Evolutionary conservation across 92 coral and sea anemone species (phyloP).

Genomic region (Porites rus): DNA sequence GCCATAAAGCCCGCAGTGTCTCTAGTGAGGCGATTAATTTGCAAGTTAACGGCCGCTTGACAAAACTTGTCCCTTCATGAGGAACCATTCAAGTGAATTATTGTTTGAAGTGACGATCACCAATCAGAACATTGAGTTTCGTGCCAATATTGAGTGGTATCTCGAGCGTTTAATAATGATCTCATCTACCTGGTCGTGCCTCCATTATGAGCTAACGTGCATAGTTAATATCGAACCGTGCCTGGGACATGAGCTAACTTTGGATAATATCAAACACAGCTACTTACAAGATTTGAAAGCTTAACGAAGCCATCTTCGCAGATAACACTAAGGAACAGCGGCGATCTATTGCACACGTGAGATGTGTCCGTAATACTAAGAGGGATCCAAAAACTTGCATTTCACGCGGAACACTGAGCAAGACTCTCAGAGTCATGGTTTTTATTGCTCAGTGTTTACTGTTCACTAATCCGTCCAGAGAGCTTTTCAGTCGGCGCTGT

Average conservation of each 20-base stretch:
- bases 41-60: slow-evolving; percentile 46
- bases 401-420: background rate
- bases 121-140: slow-evolving; percentile 2
- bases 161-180: slow-evolving; percentile 65
- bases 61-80: slow-evolving; percentile 5
- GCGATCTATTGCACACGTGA: background rate
- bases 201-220: slow-evolving; percentile 64
- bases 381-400: background rate
- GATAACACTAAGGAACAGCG: slow-evolving; percentile 6
- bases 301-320: background rate
- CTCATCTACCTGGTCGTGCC: slow-evolving; percentile 50
- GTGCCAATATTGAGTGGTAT: slow-evolving; percentile 12
- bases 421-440: background rate
- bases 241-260: slow-evolving; percentile 41
- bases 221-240: slow-evolving; percentile 31
- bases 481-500: background rate
- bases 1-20: slow-evolving; percentile 22
- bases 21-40: slow-evolving; percentile 31
- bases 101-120: slow-evolving; percentile 11
- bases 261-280: slow-evolving; percentile 33
- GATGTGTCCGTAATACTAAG: background rate
- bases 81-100: slow-evolving; percentile 23
- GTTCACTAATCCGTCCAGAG: background rate
- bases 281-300: slow-evolving; percentile 34
- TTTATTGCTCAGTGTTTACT: background rate